phyloP scores from a whole-genome alignment of 2,888 invertebrate species.

The Hypena proboscidalis region DNA sequence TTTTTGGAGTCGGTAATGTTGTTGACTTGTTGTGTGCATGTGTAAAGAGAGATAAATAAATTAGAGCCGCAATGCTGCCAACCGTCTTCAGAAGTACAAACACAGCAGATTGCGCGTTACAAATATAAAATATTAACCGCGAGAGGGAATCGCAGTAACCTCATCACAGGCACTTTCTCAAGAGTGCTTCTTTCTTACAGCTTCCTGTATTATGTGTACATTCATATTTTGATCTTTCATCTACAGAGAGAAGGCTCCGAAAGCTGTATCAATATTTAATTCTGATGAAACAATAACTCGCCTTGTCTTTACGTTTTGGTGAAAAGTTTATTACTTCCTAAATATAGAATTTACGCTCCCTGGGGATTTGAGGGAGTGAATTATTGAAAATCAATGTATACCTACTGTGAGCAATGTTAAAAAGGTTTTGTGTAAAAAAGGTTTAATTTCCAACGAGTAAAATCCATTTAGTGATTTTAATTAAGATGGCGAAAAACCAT shows the following conservation, averaged over 20 bases:
- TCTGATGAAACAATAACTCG: conserved; percentile 32
- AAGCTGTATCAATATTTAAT: conserved; percentile 38
- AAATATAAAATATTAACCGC: conserved; percentile 70
- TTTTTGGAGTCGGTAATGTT: too few relatives aligned
- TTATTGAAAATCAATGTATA: conserved; percentile 3
- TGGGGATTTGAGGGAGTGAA: conserved; percentile 1
- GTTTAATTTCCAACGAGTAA: neutral
- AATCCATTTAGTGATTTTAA: too few relatives aligned
- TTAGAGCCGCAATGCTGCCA: too few relatives aligned
- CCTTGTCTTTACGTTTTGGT: neutral
- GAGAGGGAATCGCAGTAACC: conserved; percentile 58
- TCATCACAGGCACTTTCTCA: conserved; percentile 49
- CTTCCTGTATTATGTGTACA: conserved; percentile 26
- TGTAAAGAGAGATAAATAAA: too few relatives aligned
- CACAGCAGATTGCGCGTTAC: conserved; percentile 62
- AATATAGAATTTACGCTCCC: neutral
- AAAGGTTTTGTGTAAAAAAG: neutral
- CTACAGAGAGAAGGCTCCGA: conserved; percentile 29
- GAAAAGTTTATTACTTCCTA: conserved; percentile 1
- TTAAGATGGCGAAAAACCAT: too few relatives aligned
- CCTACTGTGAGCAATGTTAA: conserved; percentile 3
- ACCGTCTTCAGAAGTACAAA: too few relatives aligned
- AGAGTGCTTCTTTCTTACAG: conserved; percentile 54
- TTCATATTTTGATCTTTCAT: conserved; percentile 32
- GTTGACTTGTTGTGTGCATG: too few relatives aligned